Evolutionary conservation across 1,140 invertebrate species (phyloP), one percentile per base, ranked within the genome.

Genomic region (Choristoneura fumiferana): DNA sequence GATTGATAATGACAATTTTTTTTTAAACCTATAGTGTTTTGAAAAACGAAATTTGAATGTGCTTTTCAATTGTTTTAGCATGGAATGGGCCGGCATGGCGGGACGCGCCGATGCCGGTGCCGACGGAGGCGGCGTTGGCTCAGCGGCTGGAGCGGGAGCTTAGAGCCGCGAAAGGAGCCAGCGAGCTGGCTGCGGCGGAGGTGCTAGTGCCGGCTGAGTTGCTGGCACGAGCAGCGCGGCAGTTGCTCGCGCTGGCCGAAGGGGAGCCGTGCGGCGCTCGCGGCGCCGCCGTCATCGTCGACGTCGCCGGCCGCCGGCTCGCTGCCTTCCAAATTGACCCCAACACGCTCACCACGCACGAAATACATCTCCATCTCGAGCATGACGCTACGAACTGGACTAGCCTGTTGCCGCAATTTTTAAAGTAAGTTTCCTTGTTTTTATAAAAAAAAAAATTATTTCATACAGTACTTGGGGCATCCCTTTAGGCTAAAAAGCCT

Each of bases 211-310:
- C 96, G 8, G 93, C 93, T 38, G 94, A 95, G 80, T 91, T 97
- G 37, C 91, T 96, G 33, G 91, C 92, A 33, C 90, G 94, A 69
- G 94, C 96, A 57, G 93, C 95, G 10, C 89, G 92, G 60, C 94
- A 96, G 77, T 93, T 95, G 15, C 89, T 96, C 38, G 91, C 92
- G 8, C 93, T 95, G 90, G 95, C 96, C 0, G 95, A 96, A 75
- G 92, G 92, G 29, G 96, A 97, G 83, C 96, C 96, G 13, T 97
- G 95, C 76, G 96, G 96, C 57, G 92, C 96, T 1, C 87, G 94
- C 56, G 95, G 95, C 14, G 95, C 94, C 66, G 94, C 93, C 0
- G 87, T 96, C 12, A 95, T 94, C 73, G 92, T 96, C 12, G 93
- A 94, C 73, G 95, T 95, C 61, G 93, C 94, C 74, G 93, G 92